These are phyloP conservation scores for Narcine bancroftii DNA, from an alignment of 2,113 vertebrate genomes.

Conservation along the genomic window DNA sequence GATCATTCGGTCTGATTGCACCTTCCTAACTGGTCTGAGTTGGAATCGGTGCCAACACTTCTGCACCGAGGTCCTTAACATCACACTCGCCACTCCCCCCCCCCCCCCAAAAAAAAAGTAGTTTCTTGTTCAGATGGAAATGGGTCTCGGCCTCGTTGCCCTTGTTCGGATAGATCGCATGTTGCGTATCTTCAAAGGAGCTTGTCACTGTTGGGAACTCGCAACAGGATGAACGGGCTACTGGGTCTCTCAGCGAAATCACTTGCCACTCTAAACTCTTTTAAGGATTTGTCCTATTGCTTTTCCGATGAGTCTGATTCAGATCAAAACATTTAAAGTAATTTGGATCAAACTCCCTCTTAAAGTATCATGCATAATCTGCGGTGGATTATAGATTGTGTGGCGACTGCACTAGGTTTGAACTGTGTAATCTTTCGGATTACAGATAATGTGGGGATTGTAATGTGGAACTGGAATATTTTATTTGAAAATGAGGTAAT, in stretches of 20 bases:
- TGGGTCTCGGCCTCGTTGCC: not conserved
- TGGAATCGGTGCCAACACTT: not conserved
- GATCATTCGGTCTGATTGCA: not conserved
- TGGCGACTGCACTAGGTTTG: too few relatives aligned
- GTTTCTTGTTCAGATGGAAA: not conserved
- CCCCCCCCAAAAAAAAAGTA: not conserved
- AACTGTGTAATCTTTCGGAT: not conserved
- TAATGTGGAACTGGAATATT: too few relatives aligned
- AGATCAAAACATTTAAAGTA: too few relatives aligned
- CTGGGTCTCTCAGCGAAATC: not conserved
- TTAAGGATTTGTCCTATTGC: not conserved
- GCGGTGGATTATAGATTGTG: too few relatives aligned
- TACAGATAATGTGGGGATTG: not conserved
- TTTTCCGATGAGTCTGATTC: too few relatives aligned
- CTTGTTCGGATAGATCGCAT: not conserved
- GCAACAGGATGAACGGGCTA: not conserved
- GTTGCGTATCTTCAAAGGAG: not conserved
- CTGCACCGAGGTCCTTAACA: not conserved
- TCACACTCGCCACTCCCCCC: not conserved
- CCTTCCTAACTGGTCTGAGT: not conserved
- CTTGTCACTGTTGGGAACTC: not conserved
- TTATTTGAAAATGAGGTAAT: too few relatives aligned
- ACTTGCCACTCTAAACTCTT: not conserved
- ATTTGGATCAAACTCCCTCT: too few relatives aligned
- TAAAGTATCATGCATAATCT: too few relatives aligned